Conservation (phyloP, 1,140 invertebrate species). For the Musca domestica region DNA sequence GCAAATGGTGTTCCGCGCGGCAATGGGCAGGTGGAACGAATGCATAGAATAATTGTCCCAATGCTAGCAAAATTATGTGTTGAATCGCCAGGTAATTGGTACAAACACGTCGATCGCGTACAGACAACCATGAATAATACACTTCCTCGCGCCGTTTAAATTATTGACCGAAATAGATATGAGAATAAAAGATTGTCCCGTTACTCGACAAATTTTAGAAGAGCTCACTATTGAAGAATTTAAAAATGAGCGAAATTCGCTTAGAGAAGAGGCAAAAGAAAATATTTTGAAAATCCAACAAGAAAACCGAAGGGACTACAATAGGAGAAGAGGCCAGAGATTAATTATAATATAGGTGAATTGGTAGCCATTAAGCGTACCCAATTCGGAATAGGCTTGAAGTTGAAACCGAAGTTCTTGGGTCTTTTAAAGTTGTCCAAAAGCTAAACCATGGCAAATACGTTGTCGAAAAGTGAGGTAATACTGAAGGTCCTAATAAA, state of each 20-base stretch:
- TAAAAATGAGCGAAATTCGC: too few species aligned
- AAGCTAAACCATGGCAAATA: background rate
- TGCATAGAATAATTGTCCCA: constrained; percentile 37
- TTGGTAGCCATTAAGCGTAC: constrained; percentile 1
- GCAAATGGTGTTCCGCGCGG: constrained; percentile 34
- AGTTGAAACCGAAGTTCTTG: background rate
- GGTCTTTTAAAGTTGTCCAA: constrained; percentile 7
- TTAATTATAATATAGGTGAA: background rate
- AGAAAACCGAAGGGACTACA: background rate
- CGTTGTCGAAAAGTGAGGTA: too few species aligned
- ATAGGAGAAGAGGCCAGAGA: background rate
- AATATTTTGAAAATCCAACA: constrained; percentile 13
- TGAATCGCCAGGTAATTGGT: too few species aligned
- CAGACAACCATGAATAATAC: constrained; percentile 44
- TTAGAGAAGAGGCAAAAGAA: constrained; percentile 6
- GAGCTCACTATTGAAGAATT: background rate
- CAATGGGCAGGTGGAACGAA: constrained; percentile 43
- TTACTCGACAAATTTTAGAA: background rate
- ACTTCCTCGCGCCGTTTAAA: constrained; percentile 43
- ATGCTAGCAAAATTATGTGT: constrained; percentile 43
- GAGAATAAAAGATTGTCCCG: constrained; percentile 24
- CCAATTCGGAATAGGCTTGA: constrained; percentile 6
- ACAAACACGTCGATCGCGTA: constrained; percentile 32
- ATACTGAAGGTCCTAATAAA: background rate
- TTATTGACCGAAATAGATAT: constrained; percentile 41